These are phyloP conservation scores for Orthosia incerta DNA, from an alignment of 2,888 invertebrate species.

Conservation along the genomic window DNA sequence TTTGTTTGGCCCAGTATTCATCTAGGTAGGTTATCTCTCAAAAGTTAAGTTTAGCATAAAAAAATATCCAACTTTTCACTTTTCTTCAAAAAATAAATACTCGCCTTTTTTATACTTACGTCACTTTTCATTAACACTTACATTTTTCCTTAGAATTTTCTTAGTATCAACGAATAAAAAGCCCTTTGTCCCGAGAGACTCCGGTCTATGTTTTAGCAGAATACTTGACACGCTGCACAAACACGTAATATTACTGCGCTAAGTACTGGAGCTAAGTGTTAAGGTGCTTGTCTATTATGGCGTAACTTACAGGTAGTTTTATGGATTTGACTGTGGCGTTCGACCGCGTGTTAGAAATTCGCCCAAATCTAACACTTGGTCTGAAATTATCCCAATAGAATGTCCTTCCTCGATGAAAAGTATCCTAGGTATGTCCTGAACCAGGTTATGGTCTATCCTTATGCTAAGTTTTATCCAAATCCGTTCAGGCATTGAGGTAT, in stretches of 20 bases:
- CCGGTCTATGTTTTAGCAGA: conserved; percentile 42
- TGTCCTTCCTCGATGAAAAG: too few relatives aligned
- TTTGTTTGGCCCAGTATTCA: too few relatives aligned
- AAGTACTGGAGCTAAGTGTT: conserved; percentile 66
- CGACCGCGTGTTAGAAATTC: background rate
- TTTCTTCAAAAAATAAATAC: background rate
- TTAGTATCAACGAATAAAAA: conserved; percentile 21
- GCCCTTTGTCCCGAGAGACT: conserved; percentile 11
- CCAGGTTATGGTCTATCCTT: too few relatives aligned
- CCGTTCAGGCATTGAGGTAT: too few relatives aligned
- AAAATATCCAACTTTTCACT: background rate
- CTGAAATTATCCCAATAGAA: too few relatives aligned
- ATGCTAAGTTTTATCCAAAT: too few relatives aligned
- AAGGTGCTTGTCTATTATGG: conserved; percentile 1
- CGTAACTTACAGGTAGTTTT: conserved; percentile 20
- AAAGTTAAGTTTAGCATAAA: too few relatives aligned
- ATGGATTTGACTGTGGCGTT: background rate
- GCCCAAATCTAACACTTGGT: too few relatives aligned
- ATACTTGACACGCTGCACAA: conserved; percentile 66
- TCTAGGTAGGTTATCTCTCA: too few relatives aligned
- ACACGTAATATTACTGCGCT: conserved; percentile 70
- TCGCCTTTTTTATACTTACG: background rate
- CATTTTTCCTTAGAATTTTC: background rate
- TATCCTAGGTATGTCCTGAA: too few relatives aligned
- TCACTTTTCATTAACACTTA: background rate